These are phyloP conservation scores for Brachionus koreanus DNA, from an alignment of 1,140 invertebrate genomes.

Conservation along the genomic window DNA sequence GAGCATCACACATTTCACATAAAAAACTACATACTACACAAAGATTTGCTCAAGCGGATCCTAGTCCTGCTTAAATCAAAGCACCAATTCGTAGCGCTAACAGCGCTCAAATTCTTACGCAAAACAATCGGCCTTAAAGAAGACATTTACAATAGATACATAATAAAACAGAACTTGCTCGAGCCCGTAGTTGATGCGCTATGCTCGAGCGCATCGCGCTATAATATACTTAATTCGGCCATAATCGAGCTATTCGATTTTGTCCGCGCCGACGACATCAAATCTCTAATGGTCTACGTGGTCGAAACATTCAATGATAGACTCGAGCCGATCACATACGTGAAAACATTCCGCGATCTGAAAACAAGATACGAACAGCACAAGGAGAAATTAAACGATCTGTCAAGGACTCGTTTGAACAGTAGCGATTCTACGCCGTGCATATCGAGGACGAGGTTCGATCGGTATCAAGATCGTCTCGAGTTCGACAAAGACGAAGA, in stretches of 20 bases:
- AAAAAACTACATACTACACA: conserved; percentile 93
- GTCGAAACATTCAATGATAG: conserved; percentile 87
- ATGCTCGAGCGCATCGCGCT: conserved; percentile 88
- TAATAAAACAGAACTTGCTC: conserved; percentile 90
- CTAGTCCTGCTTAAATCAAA: conserved; percentile 93
- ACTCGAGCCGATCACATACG: conserved; percentile 87
- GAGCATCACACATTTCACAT: conserved; percentile 99
- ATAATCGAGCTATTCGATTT: conserved; percentile 99
- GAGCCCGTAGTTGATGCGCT: conserved; percentile 93
- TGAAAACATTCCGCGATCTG: conserved; percentile 89
- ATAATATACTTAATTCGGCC: conserved; percentile 96
- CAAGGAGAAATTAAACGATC: conserved; percentile 65
- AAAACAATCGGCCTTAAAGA: conserved; percentile 96
- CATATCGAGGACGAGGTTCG: neutral
- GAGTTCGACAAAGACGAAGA: conserved; percentile 71
- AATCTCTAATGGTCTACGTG: conserved; percentile 85
- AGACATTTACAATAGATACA: conserved; percentile 95
- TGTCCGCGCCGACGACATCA: conserved; percentile 82
- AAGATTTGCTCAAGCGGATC: conserved; percentile 87
- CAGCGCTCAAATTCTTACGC: conserved; percentile 87
- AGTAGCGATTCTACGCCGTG: neutral
- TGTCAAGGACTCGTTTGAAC: conserved; percentile 5
- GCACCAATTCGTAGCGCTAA: conserved; percentile 93
- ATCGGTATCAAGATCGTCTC: neutral
- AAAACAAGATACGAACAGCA: conserved; percentile 87